Percentiles rank a stretch among this genome's conserved stretches.
Evolutionary conservation across 2,888 invertebrate species (phyloP).

Genomic region (Eristalinus sepulchralis): DNA sequence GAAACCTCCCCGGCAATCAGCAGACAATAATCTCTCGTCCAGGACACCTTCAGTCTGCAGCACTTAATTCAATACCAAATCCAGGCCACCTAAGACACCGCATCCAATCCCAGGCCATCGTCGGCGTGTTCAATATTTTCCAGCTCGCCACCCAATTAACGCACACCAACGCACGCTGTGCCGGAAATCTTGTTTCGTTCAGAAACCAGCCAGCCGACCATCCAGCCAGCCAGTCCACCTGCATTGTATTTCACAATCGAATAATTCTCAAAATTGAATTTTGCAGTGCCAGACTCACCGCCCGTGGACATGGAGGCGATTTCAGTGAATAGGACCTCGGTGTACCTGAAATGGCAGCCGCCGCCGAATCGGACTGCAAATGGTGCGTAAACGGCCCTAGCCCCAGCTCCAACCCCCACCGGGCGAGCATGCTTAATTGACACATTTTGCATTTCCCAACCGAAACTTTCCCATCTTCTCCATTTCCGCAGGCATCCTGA

Average conservation of each 20-base stretch:
- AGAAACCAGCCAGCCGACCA: slow-evolving; percentile 68
- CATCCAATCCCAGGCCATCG: not conserved
- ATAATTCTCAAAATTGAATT: slow-evolving; percentile 68
- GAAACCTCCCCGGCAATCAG: too few relatives aligned
- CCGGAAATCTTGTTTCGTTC: slow-evolving; percentile 55
- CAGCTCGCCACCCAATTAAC: slow-evolving; percentile 47
- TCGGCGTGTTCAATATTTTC: slow-evolving; percentile 27
- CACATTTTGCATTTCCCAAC: slow-evolving; percentile 52
- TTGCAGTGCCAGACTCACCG: slow-evolving; percentile 89
- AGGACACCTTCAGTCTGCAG: not conserved
- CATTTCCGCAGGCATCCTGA: slow-evolving; percentile 83
- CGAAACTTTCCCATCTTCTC: not conserved
- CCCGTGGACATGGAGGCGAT: slow-evolving; percentile 91
- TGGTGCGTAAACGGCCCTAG: slow-evolving; percentile 81
- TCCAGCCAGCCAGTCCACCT: slow-evolving; percentile 31
- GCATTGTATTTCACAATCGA: slow-evolving; percentile 75
- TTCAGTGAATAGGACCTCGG: slow-evolving; percentile 90
- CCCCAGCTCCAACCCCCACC: not conserved
- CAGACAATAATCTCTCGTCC: not conserved
- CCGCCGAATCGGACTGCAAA: slow-evolving; percentile 89
- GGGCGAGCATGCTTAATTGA: slow-evolving; percentile 51
- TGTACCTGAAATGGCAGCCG: slow-evolving; percentile 92
- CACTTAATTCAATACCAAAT: slow-evolving; percentile 29
- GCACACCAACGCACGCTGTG: not conserved
- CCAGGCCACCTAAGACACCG: not conserved